A percentile compares a stretch with the other conserved stretches of the same genome.
Evolutionary conservation across 2,888 invertebrate species (phyloP).

Genomic region (Leptarthrus brevirostris): DNA sequence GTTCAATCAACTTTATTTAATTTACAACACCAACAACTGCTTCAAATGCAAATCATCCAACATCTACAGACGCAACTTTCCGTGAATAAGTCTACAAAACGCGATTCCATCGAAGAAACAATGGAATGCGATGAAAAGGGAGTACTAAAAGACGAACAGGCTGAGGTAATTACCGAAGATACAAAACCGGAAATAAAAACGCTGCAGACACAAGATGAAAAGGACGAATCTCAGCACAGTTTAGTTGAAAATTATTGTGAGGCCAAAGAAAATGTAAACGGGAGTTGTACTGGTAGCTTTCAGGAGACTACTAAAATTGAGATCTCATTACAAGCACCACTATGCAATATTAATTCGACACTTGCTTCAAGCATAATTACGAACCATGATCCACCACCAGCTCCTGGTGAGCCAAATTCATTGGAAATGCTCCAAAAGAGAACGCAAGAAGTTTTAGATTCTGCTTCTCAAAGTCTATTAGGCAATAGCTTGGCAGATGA

Average conservation of each 20-base stretch:
- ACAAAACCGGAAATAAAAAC: conserved; percentile 23
- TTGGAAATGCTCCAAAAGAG: conserved; percentile 91
- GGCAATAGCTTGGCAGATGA: conserved; percentile 92
- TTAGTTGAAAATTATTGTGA: background rate
- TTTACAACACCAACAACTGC: conserved; percentile 94
- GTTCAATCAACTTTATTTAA: conserved; percentile 92
- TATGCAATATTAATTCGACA: conserved; percentile 71
- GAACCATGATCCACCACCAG: conserved; percentile 81
- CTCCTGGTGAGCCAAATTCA: conserved; percentile 85
- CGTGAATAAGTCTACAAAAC: conserved; percentile 57
- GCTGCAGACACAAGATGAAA: background rate
- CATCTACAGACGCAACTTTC: conserved; percentile 89
- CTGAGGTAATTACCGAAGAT: conserved; percentile 1
- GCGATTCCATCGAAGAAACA: background rate
- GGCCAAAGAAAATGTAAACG: conserved; percentile 34
- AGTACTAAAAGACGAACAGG: conserved; percentile 32
- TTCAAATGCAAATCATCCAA: conserved; percentile 93
- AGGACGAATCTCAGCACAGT: background rate
- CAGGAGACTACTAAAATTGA: conserved; percentile 42
- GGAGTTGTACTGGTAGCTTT: background rate
- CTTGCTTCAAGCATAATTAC: conserved; percentile 88
- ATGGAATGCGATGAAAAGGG: conserved; percentile 2
- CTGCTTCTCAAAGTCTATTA: conserved; percentile 90
- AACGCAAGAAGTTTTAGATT: conserved; percentile 92
- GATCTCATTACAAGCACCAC: conserved; percentile 60